These are phyloP conservation scores for Procambarus virginalis DNA, from an alignment of 1,140 invertebrate genomes.

Conservation along the genomic window DNA sequence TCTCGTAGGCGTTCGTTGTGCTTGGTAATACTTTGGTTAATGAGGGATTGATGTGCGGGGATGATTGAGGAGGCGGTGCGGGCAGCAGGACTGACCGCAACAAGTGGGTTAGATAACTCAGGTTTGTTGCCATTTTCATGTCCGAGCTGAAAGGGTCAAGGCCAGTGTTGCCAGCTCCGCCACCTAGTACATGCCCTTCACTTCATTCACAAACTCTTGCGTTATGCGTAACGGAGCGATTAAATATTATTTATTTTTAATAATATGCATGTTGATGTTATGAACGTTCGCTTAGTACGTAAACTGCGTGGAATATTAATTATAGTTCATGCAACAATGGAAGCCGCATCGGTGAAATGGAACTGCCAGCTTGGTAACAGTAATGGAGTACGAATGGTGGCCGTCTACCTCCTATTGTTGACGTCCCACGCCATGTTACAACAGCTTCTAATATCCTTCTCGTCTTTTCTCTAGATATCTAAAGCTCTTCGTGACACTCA, in stretches of 20 bases:
- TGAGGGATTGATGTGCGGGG: no score
- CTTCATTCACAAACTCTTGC: neutral
- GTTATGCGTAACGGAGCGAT: neutral
- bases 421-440: no score
- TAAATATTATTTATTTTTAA: neutral
- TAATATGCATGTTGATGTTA: neutral
- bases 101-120: neutral
- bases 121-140: neutral
- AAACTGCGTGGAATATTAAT: neutral
- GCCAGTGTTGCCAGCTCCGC: conserved; percentile 1
- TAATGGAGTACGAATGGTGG: neutral
- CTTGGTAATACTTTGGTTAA: neutral
- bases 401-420: neutral
- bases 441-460: no score
- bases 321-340: neutral
- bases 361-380: neutral
- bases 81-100: no score
- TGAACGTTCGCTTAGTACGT: neutral
- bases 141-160: neutral
- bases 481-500: no score
- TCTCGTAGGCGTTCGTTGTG: neutral
- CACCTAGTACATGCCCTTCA: neutral
- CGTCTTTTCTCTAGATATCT: no score
- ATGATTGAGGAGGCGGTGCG: no score
- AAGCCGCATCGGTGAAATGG: neutral